Evolutionary conservation across 2,888 invertebrate genomes (phyloP).

Genomic region (Conchocele bisecta): DNA sequence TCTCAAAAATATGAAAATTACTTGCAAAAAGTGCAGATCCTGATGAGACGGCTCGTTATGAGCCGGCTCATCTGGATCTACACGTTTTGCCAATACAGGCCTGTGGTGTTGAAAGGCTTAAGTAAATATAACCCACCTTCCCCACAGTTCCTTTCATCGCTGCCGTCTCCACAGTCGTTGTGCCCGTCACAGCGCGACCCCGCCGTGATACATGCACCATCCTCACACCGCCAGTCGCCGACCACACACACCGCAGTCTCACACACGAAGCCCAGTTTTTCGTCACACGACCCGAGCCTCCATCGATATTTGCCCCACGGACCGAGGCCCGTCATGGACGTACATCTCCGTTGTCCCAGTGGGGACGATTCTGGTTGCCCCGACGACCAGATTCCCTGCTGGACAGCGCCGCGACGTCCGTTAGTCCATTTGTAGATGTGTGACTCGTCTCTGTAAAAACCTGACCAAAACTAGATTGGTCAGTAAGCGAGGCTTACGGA

Average conservation of each 20-base stretch:
- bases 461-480: slow-evolving; percentile 55
- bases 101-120: too few relatives aligned
- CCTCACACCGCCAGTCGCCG: slow-evolving; percentile 64
- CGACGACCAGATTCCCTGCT: slow-evolving; percentile 67
- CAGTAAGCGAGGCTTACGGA: too few relatives aligned
- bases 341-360: slow-evolving; percentile 35
- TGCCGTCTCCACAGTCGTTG: slow-evolving; percentile 69
- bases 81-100: too few relatives aligned
- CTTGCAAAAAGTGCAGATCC: too few relatives aligned
- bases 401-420: slow-evolving; percentile 49
- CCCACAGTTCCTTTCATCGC: slow-evolving; percentile 70
- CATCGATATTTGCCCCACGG: slow-evolving; percentile 83
- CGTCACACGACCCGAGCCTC: slow-evolving; percentile 64
- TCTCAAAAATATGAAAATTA: too few relatives aligned
- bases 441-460: slow-evolving; percentile 59
- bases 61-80: too few relatives aligned
- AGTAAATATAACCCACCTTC: slow-evolving; percentile 53
- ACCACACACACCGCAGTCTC: slow-evolving; percentile 64
- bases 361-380: slow-evolving; percentile 54
- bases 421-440: slow-evolving; percentile 62
- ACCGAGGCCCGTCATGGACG: slow-evolving; percentile 30
- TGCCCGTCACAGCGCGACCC: slow-evolving; percentile 68
- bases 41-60: too few relatives aligned
- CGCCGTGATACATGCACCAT: slow-evolving; percentile 64
- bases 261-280: slow-evolving; percentile 63